Conservation (phyloP, 1,140 invertebrate genomes). For the Gryon sp. region DNA sequence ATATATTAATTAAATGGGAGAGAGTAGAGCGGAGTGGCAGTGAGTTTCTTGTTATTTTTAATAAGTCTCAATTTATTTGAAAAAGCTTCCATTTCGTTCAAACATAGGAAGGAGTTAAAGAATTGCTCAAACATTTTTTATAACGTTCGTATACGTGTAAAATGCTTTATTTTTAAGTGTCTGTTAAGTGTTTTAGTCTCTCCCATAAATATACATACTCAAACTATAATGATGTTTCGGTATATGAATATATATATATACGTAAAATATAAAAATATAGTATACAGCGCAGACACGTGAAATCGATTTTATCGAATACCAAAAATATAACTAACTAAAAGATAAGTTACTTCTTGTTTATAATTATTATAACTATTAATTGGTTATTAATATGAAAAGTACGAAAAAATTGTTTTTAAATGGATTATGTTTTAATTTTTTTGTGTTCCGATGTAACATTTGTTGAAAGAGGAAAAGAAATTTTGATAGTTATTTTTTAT, state of each 20-base stretch:
- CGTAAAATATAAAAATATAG: slow-evolving; percentile 58
- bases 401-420: too few relatives aligned
- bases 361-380: too few relatives aligned
- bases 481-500: slow-evolving; percentile 6
- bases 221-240: slow-evolving; percentile 62
- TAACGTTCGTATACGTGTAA: slow-evolving; percentile 38
- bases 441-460: too few relatives aligned
- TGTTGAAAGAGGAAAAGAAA: too few relatives aligned
- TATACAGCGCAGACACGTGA: slow-evolving; percentile 51
- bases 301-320: slow-evolving; percentile 59
- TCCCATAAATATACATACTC: slow-evolving; percentile 55
- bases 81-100: slow-evolving; percentile 23
- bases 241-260: slow-evolving; percentile 58
- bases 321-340: slow-evolving; percentile 14
- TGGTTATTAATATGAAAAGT: too few relatives aligned
- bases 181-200: slow-evolving; percentile 56
- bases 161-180: slow-evolving; percentile 26
- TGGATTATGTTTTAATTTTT: too few relatives aligned
- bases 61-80: not conserved
- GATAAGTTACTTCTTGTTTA: slow-evolving; percentile 2
- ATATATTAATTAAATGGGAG: slow-evolving; percentile 57
- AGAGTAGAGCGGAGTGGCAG: slow-evolving; percentile 45
- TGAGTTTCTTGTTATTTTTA: slow-evolving; percentile 19
- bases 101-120: slow-evolving; percentile 45
- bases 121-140: slow-evolving; percentile 65